Base-by-base conservation (phyloP, 2,113 vertebrate species). In the Leptodactylus fuscus region DNA sequence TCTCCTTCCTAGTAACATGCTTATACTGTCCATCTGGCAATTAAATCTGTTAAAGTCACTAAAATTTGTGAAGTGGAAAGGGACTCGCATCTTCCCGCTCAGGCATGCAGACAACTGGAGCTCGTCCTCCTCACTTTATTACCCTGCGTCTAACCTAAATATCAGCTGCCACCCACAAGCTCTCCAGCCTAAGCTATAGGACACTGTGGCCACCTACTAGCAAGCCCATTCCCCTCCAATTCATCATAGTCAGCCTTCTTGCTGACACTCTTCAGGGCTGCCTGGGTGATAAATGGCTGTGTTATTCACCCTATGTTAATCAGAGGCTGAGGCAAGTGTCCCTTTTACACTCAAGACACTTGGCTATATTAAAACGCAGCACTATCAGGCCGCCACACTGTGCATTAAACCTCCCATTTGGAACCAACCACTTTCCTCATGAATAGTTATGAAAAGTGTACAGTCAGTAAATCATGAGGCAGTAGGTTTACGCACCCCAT, bases 301-400 rank as follows among this genome's bases (percentile, higher is more conserved):
- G 79, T 89, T 90, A 90, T 90, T 91, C 90, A 89, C 74, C 86
- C 87, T 32, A 87, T 83, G 82, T 86, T 89, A 88, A 93, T 88
- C 87, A 22, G 0, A 90, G 84, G 84, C 81, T 87, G 87, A 89
- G 0, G 51, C 82, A 90, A 85, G 84, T 60, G 38, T 88, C 88
- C 24, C 80, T 87, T 86, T 83, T 83, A 80, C 69, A 87, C 70
- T 41, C 76, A 82, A 91, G 88, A 88, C 82, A 88, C 55, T 90
- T 81, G 85, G 77, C 87, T 90, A 87, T 62, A 90, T 83, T 88
- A 93, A 90, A 90, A 85, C 76, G 80, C 84, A 16, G 82, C 60
- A 67, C 85, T 89, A 90, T 76, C 85, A 88, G 88, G 81, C 69
- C 85, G 82, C 88, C 87, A 86, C 60, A n/a, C 78, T 16, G 83